Conservation (phyloP, 2,888 invertebrate species). For the Herminia tarsipennalis region DNA sequence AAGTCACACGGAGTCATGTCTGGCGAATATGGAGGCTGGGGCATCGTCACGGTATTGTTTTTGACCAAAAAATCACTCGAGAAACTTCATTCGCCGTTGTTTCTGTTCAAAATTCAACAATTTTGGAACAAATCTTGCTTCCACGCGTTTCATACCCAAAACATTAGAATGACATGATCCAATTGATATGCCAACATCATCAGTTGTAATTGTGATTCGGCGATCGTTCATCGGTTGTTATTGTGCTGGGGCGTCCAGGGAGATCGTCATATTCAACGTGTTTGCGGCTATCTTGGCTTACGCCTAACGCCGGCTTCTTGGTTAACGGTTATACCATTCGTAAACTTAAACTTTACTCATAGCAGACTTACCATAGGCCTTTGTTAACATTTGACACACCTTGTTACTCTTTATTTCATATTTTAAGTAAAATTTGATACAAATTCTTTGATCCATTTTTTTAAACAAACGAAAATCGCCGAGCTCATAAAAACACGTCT, state of each 20-base stretch:
- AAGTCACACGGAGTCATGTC: conserved; percentile 2
- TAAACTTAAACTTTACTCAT: conserved; percentile 2
- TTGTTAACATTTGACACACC: background rate
- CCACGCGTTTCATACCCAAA: background rate
- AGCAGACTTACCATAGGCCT: conserved; percentile 5
- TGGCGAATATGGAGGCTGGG: conserved; percentile 1
- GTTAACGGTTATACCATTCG: conserved; percentile 1
- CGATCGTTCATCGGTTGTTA: conserved; percentile 9
- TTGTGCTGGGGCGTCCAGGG: conserved; percentile 11
- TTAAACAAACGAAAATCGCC: too few species aligned
- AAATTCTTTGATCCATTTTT: background rate
- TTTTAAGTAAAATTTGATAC: background rate
- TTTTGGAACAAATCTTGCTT: background rate
- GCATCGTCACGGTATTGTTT: background rate
- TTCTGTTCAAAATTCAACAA: too few species aligned
- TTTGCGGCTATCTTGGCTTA: conserved; percentile 1
- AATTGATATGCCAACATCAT: background rate
- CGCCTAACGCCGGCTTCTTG: too few species aligned
- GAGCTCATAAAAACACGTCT: too few species aligned
- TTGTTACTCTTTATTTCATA: too few species aligned
- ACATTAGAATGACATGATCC: background rate
- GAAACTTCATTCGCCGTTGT: too few species aligned
- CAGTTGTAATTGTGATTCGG: background rate
- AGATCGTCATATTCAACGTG: conserved; percentile 9
- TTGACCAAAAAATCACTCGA: background rate